A percentile compares a stretch with the other conserved stretches of the same genome.
Evolutionary conservation across 2,888 invertebrate genomes (phyloP).

Genomic region (Volucella zonaria): DNA sequence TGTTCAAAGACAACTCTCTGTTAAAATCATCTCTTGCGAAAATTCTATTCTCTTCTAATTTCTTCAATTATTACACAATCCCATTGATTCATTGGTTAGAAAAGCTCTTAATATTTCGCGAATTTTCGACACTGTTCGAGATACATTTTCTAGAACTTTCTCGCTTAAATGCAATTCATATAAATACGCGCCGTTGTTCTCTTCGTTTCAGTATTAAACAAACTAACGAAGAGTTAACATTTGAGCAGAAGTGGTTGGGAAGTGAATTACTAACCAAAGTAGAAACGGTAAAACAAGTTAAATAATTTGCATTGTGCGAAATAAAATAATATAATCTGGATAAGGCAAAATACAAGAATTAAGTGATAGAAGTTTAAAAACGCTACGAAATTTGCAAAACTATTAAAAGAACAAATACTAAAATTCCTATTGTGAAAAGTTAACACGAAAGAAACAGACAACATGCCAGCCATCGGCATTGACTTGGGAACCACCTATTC

Average conservation of each 20-base stretch:
- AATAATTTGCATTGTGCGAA: background rate
- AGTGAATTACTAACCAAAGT: background rate
- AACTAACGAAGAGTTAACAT: constrained; percentile 26
- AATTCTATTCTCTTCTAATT: no score
- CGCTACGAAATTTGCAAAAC: no score
- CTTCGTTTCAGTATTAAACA: constrained; percentile 46
- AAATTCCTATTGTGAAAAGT: no score
- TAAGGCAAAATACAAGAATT: background rate
- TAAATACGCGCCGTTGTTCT: constrained; percentile 34
- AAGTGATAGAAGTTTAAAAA: no score
- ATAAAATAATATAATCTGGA: background rate
- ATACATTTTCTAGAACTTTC: constrained; percentile 42
- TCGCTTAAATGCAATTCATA: constrained; percentile 34
- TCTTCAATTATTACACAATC: background rate
- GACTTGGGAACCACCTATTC: constrained; percentile 91
- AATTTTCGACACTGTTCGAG: constrained; percentile 17
- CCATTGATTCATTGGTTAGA: no score
- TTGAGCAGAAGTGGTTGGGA: background rate
- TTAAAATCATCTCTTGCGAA: no score
- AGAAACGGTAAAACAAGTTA: background rate
- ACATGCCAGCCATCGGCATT: no score
- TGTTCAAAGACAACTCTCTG: no score
- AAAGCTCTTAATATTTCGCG: background rate
- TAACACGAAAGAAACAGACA: no score
- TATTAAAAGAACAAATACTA: no score